These are phyloP conservation scores for Mnemiopsis leidyi DNA, from an alignment of 37 sponge, comb jelly and placozoan species.

Conservation along the genomic window DNA sequence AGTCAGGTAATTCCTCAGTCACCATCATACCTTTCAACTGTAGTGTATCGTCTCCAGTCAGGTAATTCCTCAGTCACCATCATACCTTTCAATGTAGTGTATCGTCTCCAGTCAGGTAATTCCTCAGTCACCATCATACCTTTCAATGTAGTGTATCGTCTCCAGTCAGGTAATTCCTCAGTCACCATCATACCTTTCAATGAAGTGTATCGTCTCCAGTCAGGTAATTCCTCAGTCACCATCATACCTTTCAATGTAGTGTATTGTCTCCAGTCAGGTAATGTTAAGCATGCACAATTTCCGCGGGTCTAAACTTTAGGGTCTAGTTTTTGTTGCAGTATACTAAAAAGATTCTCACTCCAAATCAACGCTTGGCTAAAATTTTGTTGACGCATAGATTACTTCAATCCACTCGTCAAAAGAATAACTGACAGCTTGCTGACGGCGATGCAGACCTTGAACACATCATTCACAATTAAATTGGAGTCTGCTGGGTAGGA, in stretches of 20 bases:
- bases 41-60: neutral
- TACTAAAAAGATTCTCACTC: too few species aligned
- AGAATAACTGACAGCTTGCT: too few species aligned
- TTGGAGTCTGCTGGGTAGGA: too few species aligned
- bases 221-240: neutral
- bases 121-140: neutral
- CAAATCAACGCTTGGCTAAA: too few species aligned
- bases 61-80: neutral
- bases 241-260: neutral
- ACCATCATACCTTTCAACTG: too few species aligned
- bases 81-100: neutral
- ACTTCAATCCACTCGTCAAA: too few species aligned
- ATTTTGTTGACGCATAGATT: too few species aligned
- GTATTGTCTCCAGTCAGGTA: neutral
- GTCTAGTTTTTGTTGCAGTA: neutral
- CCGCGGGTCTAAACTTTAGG: neutral
- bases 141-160: neutral
- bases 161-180: neutral
- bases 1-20: too few species aligned
- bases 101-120: neutral
- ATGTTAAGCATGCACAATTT: too few species aligned
- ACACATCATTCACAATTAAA: too few species aligned
- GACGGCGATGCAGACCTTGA: too few species aligned
- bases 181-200: neutral
- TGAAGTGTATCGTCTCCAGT: neutral